Evolutionary conservation across 2,797 vertebrate species (phyloP).

Genomic region (Hapalemur alaotrensis): DNA sequence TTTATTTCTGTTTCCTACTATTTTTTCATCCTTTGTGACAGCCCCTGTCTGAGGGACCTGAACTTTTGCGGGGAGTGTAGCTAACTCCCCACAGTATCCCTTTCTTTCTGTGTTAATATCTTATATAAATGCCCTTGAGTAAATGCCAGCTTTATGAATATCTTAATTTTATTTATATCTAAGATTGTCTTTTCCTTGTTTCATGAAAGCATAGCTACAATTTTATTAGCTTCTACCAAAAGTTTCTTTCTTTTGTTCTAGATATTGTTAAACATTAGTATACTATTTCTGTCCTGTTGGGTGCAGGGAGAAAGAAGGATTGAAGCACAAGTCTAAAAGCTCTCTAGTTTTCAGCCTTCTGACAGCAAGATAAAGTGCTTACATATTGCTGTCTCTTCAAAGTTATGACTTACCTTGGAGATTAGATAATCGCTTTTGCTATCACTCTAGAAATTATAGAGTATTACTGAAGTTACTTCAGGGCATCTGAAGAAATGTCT

Average conservation of each 20-base stretch:
- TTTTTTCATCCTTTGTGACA: too few species aligned
- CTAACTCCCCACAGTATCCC: too few species aligned
- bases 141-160: neutral
- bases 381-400: slow-evolving; percentile 48
- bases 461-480: slow-evolving; percentile 59
- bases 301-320: neutral
- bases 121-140: neutral
- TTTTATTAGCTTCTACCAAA: neutral
- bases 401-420: slow-evolving; percentile 61
- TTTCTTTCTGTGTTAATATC: neutral
- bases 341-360: slow-evolving; percentile 27
- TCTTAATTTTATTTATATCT: neutral
- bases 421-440: slow-evolving; percentile 63
- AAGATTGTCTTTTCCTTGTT: neutral
- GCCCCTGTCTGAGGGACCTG: too few species aligned
- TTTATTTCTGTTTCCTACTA: too few species aligned
- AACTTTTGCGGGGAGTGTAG: too few species aligned
- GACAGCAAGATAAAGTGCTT: slow-evolving; percentile 51
- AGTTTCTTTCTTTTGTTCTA: neutral
- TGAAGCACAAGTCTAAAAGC: slow-evolving; percentile 26
- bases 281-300: neutral
- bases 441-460: slow-evolving; percentile 51
- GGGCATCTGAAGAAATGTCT: slow-evolving; percentile 54
- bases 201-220: neutral
- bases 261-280: neutral